These are phyloP conservation scores for Pseudonaja textilis DNA, from an alignment of 2,113 vertebrate genomes.

Conservation along the genomic window DNA sequence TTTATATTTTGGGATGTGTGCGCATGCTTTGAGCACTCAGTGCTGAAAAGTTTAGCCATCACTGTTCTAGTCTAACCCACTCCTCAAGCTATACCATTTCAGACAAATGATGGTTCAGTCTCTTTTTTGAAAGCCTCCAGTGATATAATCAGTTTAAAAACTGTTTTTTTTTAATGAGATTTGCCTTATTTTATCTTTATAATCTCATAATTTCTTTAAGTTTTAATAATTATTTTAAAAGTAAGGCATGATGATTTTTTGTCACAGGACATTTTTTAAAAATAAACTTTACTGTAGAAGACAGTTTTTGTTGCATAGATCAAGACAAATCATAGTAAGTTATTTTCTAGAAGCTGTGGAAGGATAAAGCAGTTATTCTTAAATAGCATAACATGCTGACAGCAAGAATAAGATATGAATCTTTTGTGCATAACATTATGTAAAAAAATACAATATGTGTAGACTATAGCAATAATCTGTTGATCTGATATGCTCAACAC, in stretches of 20 bases:
- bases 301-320: conserved; percentile 35
- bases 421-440: conserved; percentile 26
- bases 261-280: conserved; percentile 20
- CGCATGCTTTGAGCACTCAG: too few relatives aligned
- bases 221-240: conserved; percentile 41
- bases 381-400: conserved; percentile 24
- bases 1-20: too few relatives aligned
- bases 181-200: conserved; percentile 23
- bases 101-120: not conserved
- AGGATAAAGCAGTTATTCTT: conserved; percentile 20
- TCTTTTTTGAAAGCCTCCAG: not conserved
- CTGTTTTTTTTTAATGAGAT: conserved; percentile 23
- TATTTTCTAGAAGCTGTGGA: conserved; percentile 47
- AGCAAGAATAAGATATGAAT: conserved; percentile 52
- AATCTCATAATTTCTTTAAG: conserved; percentile 44
- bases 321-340: conserved; percentile 35
- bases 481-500: conserved; percentile 26
- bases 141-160: conserved; percentile 36
- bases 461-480: conserved; percentile 29
- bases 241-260: conserved; percentile 23
- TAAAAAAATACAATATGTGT: conserved; percentile 31
- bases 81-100: not conserved
- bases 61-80: not conserved
- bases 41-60: too few relatives aligned
- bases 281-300: conserved; percentile 45